phyloP scores from a whole-genome alignment of 2,888 invertebrate genomes.

The Melipona beecheii region DNA sequence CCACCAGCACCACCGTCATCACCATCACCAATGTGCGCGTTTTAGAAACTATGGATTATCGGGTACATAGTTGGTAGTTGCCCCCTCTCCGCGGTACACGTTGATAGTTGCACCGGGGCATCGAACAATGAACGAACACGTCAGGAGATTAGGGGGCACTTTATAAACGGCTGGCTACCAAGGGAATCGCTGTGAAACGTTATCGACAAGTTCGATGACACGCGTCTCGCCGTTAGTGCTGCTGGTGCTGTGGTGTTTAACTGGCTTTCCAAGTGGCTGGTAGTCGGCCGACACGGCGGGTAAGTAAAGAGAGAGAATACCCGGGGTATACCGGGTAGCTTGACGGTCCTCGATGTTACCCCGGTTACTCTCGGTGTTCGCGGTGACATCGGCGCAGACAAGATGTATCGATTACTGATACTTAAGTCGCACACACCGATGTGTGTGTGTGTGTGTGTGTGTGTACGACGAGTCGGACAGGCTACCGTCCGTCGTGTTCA shows the following conservation, averaged over 20 bases:
- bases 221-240: background rate
- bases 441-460: background rate
- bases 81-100: background rate
- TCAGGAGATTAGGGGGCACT: conserved; percentile 30
- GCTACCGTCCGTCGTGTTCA: conserved; percentile 6
- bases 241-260: conserved; percentile 5
- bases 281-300: conserved; percentile 23
- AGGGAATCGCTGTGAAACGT: conserved; percentile 20
- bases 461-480: conserved; percentile 20
- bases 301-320: conserved; percentile 25
- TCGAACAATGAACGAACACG: conserved; percentile 17
- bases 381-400: conserved; percentile 60
- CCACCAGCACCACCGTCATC: background rate
- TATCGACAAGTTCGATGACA: conserved; percentile 35
- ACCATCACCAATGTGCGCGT: background rate
- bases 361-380: conserved; percentile 2
- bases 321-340: background rate
- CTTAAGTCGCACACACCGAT: conserved; percentile 47
- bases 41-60: conserved; percentile 20
- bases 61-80: background rate
- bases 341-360: conserved; percentile 23
- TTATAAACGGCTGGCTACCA: conserved; percentile 47
- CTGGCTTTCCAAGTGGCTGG: conserved; percentile 14
- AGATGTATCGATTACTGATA: conserved; percentile 64
- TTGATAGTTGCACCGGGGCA: conserved; percentile 17